A percentile compares a stretch with the other conserved stretches of the same genome.
phyloP scores from a whole-genome alignment of 2,797 vertebrate species.

The Leuciscus waleckii region DNA sequence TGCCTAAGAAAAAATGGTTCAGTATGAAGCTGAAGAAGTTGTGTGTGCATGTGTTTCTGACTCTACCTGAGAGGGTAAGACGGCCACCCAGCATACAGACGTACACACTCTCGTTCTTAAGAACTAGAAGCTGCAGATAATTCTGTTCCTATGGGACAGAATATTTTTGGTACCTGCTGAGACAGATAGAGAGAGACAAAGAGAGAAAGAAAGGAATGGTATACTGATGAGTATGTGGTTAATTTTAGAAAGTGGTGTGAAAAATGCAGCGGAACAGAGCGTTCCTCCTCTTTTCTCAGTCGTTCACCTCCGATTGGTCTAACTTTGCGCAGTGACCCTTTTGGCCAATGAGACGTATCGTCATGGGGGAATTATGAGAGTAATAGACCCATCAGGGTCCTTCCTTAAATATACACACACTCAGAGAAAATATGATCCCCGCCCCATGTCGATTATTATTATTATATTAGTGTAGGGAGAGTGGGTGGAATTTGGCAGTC shows the following conservation, averaged over 20 bases:
- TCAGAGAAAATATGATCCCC: slow-evolving; percentile 30
- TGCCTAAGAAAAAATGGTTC: neutral
- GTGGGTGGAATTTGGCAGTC: slow-evolving; percentile 47
- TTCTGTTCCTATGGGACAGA: slow-evolving; percentile 43
- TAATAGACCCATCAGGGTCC: slow-evolving; percentile 29
- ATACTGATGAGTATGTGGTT: slow-evolving; percentile 44
- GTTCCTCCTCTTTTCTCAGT: slow-evolving; percentile 30
- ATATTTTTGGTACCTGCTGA: slow-evolving; percentile 51
- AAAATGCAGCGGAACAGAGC: slow-evolving; percentile 35
- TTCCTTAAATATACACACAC: slow-evolving; percentile 32
- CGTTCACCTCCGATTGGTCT: slow-evolving; percentile 4
- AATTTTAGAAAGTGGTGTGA: slow-evolving; percentile 48
- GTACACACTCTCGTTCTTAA: neutral
- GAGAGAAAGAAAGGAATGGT: slow-evolving; percentile 21
- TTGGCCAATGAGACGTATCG: slow-evolving; percentile 18
- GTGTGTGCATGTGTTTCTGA: slow-evolving; percentile 5
- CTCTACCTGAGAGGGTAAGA: neutral
- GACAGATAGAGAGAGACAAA: slow-evolving; percentile 38
- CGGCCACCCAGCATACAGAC: slow-evolving; percentile 14
- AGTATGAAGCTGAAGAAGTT: neutral
- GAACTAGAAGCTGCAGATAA: slow-evolving; percentile 42
- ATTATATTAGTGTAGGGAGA: slow-evolving; percentile 40
- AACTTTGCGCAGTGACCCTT: slow-evolving; percentile 36
- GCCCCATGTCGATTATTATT: slow-evolving; percentile 46
- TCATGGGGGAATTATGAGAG: slow-evolving; percentile 29